Percentiles rank a stretch among this genome's conserved stretches.
Evolutionary conservation across 1,140 invertebrate species (phyloP).

Genomic region (Delia radicum): DNA sequence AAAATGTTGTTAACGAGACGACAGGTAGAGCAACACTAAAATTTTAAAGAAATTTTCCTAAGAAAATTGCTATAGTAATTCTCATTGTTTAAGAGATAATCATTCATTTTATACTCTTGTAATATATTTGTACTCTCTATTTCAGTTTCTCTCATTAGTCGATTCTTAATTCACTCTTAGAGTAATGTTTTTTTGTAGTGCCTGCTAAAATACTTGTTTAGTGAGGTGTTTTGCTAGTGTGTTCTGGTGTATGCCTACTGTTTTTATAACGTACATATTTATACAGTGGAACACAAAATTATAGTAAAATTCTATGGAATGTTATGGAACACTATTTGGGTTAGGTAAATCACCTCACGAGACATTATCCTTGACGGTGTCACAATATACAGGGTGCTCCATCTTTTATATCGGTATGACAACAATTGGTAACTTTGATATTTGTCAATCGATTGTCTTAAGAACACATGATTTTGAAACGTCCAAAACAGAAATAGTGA

Average conservation of each 20-base stretch:
- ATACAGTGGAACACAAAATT: background rate
- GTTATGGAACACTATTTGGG: too few relatives aligned
- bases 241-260: background rate
- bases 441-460: too few relatives aligned
- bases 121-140: background rate
- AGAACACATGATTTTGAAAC: too few relatives aligned
- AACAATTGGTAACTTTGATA: too few relatives aligned
- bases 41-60: conserved; percentile 9
- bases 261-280: background rate
- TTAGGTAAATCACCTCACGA: too few relatives aligned
- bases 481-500: too few relatives aligned
- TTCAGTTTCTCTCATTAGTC: background rate
- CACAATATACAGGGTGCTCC: too few relatives aligned
- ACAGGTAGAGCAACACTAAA: conserved; percentile 22
- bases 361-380: too few relatives aligned
- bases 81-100: background rate
- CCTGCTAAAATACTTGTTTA: background rate
- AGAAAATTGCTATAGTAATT: background rate
- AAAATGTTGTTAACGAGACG: conserved; percentile 13
- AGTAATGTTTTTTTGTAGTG: background rate
- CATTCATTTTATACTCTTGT: background rate
- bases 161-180: background rate
- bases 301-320: background rate
- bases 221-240: background rate
- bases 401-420: too few relatives aligned